Base-by-base conservation (phyloP, 2,113 vertebrate genomes). In the Sturnus vulgaris region DNA sequence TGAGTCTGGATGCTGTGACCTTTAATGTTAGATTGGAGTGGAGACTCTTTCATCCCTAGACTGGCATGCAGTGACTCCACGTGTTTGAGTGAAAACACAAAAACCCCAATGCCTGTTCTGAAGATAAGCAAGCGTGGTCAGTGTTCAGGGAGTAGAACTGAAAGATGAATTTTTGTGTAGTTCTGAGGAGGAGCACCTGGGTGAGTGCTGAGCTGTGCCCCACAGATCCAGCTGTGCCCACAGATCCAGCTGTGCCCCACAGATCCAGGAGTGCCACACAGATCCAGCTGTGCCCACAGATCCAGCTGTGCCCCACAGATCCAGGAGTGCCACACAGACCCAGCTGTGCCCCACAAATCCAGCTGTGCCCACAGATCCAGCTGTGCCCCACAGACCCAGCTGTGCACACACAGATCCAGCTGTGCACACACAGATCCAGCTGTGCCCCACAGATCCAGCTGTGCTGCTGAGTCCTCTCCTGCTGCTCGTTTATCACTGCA, bases 181-280 rank as follows among this genome's bases (percentile, higher is more conserved):
- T 73, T 92, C 40, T n/a, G 33, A 57, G 71, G 80, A 70, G 24
- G 12, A 42, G 37, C 23, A 27, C 37, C 21, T 72, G 1, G 4
- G 42, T 0, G 0, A 65, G 42, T 2, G 66, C 23, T 53, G 35
- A 35, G 56, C 22, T 78, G 27, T 65, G 25, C 37, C 39, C 4
- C 33, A 21, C 40, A 40, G 49, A 39, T 39, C 39, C 39, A 39
- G 39, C 39, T 39, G 39, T 39, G 39, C 39, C 10, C 39, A 39
- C 39, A 39, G 39, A 39, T 39, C 39, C 39, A 39, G 39, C 39
- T 39, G 39, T 39, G 39, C 39, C 39, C 39, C 39, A 39, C 39
- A 39, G 39, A 39, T 10, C 39, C 39, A 39, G 39, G 10, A 10
- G 10, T 10, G 5, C 10, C 39, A 11, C 39, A 39, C 39, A 39